Evolutionary conservation across 2,888 invertebrate species (phyloP).

Genomic region (Aleiodes alternator): DNA sequence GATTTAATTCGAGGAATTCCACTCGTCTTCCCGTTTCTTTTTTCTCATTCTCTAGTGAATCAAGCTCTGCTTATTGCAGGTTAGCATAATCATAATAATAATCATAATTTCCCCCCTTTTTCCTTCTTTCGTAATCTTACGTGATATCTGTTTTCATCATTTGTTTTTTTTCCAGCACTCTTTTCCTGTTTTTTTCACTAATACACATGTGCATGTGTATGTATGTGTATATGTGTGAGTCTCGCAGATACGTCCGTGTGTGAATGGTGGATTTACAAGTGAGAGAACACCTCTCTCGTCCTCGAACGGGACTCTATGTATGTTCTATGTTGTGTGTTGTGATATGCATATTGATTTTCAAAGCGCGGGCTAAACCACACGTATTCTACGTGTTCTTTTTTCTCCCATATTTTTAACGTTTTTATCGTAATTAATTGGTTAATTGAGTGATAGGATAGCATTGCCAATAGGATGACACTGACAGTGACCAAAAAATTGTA

Average conservation of each 20-base stretch:
- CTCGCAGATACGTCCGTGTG: background rate
- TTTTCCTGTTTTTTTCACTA: too few relatives aligned
- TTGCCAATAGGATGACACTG: too few relatives aligned
- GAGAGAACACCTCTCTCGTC: slow-evolving; percentile 19
- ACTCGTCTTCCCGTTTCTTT: too few relatives aligned
- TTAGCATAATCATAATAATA: background rate
- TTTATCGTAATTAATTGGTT: background rate
- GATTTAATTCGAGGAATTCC: background rate
- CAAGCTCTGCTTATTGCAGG: too few relatives aligned
- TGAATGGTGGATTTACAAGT: slow-evolving; percentile 12
- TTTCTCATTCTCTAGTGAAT: too few relatives aligned
- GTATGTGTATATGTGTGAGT: background rate
- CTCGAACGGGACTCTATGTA: slow-evolving; percentile 32
- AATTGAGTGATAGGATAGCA: too few relatives aligned
- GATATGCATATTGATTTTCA: slow-evolving; percentile 58
- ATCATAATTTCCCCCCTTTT: background rate
- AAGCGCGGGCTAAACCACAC: slow-evolving; percentile 41
- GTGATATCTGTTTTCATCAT: background rate
- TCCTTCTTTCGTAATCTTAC: background rate
- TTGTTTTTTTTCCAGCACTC: too few relatives aligned
- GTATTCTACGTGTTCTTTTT: slow-evolving; percentile 46
- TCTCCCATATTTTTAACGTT: background rate
- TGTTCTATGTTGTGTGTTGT: slow-evolving; percentile 46
- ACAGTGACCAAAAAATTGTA: too few relatives aligned
- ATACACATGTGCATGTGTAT: background rate